phyloP scores from a whole-genome alignment of 1,140 invertebrate genomes.

The Dendroctonus ponderosae region DNA sequence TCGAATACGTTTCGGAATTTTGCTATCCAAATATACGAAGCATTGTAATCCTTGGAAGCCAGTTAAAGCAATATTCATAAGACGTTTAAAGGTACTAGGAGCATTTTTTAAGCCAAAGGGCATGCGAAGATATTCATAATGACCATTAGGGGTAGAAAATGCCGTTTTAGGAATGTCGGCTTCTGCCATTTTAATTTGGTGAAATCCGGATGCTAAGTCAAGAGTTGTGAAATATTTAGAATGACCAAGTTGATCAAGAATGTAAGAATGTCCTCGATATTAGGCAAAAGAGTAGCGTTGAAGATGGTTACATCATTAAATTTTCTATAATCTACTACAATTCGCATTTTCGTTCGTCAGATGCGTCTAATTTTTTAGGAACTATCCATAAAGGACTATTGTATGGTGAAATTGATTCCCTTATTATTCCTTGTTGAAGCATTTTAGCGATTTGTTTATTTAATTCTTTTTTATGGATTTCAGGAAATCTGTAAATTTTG shows the following conservation, averaged over 20 bases:
- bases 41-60: slow-evolving; percentile 44
- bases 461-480: slow-evolving; percentile 49
- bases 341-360: slow-evolving; percentile 48
- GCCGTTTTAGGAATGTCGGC: slow-evolving; percentile 52
- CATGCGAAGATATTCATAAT: slow-evolving; percentile 46
- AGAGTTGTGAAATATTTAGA: slow-evolving; percentile 53
- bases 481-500: slow-evolving; percentile 46
- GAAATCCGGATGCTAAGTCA: slow-evolving; percentile 55
- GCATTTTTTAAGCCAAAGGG: slow-evolving; percentile 48
- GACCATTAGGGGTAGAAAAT: slow-evolving; percentile 47
- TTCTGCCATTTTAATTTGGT: slow-evolving; percentile 52
- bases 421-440: slow-evolving; percentile 50
- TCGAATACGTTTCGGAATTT: slow-evolving; percentile 29
- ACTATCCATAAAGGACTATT: slow-evolving; percentile 49
- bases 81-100: slow-evolving; percentile 45
- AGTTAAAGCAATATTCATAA: slow-evolving; percentile 48
- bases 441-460: slow-evolving; percentile 50
- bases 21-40: slow-evolving; percentile 50
- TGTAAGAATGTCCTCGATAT: slow-evolving; percentile 55
- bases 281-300: slow-evolving; percentile 54
- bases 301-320: slow-evolving; percentile 47
- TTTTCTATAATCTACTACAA: slow-evolving; percentile 50
- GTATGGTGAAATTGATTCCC: slow-evolving; percentile 44
- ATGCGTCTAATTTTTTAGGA: slow-evolving; percentile 50
- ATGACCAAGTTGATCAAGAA: slow-evolving; percentile 51